These are phyloP conservation scores for Protodeltote pygarga DNA, from an alignment of 2,888 invertebrate species.

Conservation along the genomic window DNA sequence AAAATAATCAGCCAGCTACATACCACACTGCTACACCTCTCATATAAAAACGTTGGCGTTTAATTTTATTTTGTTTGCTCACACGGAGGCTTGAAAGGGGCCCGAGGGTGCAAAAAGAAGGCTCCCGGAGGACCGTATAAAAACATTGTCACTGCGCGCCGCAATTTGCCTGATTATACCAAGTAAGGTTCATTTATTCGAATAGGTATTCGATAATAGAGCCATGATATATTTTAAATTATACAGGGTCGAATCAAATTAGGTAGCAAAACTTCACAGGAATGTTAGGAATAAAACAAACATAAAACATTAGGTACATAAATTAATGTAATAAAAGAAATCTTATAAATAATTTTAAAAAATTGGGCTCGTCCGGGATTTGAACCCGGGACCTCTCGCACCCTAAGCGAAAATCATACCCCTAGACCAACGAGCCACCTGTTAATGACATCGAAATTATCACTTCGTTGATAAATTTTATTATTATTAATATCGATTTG, in stretches of 20 bases:
- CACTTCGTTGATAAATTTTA: background rate
- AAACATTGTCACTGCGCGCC: slow-evolving; percentile 45
- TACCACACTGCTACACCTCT: slow-evolving; percentile 22
- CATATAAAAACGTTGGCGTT: slow-evolving; percentile 50
- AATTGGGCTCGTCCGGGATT: slow-evolving; percentile 83
- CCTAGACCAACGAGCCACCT: slow-evolving; percentile 84
- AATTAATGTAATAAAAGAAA: background rate
- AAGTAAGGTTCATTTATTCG: slow-evolving; percentile 35
- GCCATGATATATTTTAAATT: too few species aligned
- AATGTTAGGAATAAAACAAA: too few species aligned
- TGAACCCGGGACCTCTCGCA: slow-evolving; percentile 87
- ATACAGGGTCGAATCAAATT: too few species aligned
- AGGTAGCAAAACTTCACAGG: too few species aligned
- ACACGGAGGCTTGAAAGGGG: slow-evolving; percentile 24
- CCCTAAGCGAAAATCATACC: slow-evolving; percentile 87
- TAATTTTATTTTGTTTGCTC: slow-evolving; percentile 58
- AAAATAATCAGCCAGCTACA: slow-evolving; percentile 20
- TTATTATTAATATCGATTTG: background rate
- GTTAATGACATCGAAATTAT: background rate
- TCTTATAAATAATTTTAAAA: slow-evolving; percentile 22
- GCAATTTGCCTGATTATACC: slow-evolving; percentile 56
- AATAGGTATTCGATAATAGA: slow-evolving; percentile 39
- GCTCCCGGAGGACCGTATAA: slow-evolving; percentile 33
- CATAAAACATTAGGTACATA: too few species aligned
- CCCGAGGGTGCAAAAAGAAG: slow-evolving; percentile 14